These are phyloP conservation scores for Cepaea hortensis DNA, from an alignment of 2,888 invertebrate species.

Conservation along the genomic window DNA sequence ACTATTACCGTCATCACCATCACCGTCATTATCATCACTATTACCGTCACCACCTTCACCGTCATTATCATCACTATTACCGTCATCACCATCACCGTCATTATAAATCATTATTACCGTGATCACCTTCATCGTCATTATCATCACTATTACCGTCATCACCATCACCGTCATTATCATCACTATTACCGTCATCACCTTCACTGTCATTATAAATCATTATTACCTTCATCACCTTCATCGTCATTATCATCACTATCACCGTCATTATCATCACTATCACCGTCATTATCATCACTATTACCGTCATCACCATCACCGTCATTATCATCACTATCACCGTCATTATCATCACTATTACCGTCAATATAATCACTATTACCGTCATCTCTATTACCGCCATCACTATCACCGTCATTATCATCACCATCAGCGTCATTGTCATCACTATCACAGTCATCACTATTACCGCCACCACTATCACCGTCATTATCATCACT, in stretches of 20 bases:
- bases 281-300: neutral
- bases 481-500: neutral
- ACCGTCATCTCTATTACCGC: neutral
- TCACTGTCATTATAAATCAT: neutral
- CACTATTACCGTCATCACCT: neutral
- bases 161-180: neutral
- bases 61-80: neutral
- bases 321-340: neutral
- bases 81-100: neutral
- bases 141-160: neutral
- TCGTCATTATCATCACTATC: neutral
- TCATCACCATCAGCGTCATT: too few relatives aligned
- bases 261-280: neutral
- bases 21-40: neutral
- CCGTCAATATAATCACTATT: neutral
- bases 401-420: neutral
- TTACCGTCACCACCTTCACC: neutral
- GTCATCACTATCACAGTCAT: too few relatives aligned
- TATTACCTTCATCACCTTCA: neutral
- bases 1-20: neutral
- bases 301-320: neutral
- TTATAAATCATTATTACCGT: too few relatives aligned
- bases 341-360: neutral
- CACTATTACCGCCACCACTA: neutral
- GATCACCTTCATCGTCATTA: neutral